Evolutionary conservation across 1,140 invertebrate genomes (phyloP).

Genomic region (Neotoxoptera formosana): DNA sequence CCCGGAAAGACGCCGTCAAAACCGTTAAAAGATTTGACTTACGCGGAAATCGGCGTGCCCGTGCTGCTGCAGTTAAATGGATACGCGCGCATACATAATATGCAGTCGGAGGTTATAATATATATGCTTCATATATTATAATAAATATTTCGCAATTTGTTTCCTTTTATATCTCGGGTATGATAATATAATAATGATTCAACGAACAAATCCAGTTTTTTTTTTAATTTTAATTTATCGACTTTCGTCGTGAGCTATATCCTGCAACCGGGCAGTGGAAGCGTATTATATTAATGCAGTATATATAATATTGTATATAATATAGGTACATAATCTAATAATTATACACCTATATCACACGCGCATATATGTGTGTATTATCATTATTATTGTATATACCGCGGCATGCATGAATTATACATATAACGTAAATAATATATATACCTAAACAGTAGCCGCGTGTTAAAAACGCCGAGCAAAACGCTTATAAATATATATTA

Average conservation of each 20-base stretch:
- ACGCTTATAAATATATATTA: background rate
- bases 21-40: background rate
- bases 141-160: background rate
- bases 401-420: background rate
- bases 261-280: background rate
- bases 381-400: background rate
- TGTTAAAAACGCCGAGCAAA: background rate
- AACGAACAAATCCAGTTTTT: background rate
- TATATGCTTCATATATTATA: background rate
- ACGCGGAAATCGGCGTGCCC: background rate
- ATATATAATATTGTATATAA: background rate
- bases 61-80: background rate
- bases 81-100: background rate
- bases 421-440: background rate
- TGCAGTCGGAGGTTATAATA: background rate
- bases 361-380: background rate
- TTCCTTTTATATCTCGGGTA: background rate
- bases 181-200: background rate
- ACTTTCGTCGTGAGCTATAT: background rate
- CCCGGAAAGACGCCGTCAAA: background rate
- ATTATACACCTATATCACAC: background rate
- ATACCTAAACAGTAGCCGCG: background rate
- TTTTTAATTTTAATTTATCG: slow-evolving; percentile 8
- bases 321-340: background rate
- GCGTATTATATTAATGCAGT: background rate